phyloP scores from a whole-genome alignment of 2,888 invertebrate genomes.

The Andrena haemorrhoa region DNA sequence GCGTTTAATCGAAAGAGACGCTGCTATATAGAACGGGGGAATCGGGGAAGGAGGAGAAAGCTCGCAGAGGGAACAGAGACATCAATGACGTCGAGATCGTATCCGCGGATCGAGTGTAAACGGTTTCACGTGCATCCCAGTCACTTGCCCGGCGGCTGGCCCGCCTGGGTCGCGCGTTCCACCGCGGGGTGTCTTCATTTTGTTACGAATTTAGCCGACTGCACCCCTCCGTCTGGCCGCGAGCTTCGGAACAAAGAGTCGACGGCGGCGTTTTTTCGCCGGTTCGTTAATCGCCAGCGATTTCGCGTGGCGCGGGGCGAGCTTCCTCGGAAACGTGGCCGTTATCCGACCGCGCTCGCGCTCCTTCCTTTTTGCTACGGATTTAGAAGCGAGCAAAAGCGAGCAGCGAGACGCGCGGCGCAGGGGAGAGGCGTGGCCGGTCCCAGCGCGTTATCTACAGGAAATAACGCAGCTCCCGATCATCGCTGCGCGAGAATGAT shows the following conservation, averaged over 20 bases:
- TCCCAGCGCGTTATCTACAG: conserved; percentile 11
- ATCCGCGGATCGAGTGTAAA: neutral
- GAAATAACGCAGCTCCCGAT: neutral
- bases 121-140: conserved; percentile 3
- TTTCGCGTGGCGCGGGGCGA: conserved; percentile 27
- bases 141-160: neutral
- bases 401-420: conserved; percentile 40
- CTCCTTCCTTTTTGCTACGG: conserved; percentile 66
- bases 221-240: conserved; percentile 1
- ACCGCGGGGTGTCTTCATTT: neutral
- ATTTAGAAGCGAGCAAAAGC: conserved; percentile 66
- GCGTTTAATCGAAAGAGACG: neutral
- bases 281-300: conserved; percentile 35
- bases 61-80: neutral
- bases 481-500: no score
- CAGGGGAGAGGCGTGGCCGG: conserved; percentile 47
- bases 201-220: conserved; percentile 32
- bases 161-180: neutral
- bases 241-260: conserved; percentile 30
- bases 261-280: conserved; percentile 8
- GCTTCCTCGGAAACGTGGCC: conserved; percentile 17
- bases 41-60: neutral
- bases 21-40: neutral
- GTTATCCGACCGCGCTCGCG: conserved; percentile 24
- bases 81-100: neutral